Percentiles rank a stretch among this genome's conserved stretches.
phyloP scores from a whole-genome alignment of 2,113 vertebrate species.

The Pitta sordida region DNA sequence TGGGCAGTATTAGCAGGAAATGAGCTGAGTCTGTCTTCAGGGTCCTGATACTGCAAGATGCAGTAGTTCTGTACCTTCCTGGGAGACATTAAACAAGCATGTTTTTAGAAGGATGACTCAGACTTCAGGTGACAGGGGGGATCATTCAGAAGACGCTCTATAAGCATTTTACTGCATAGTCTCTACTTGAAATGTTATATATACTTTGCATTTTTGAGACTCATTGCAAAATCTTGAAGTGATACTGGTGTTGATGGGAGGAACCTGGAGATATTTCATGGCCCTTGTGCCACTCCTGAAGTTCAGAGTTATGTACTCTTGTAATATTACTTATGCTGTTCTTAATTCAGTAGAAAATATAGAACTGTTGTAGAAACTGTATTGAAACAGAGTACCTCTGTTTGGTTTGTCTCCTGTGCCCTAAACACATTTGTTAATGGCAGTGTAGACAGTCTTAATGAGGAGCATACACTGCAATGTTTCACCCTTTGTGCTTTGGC shows the following conservation, averaged over 20 bases:
- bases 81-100: neutral
- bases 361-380: neutral
- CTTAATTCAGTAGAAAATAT: neutral
- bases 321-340: neutral
- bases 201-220: neutral
- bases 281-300: neutral
- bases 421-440: neutral
- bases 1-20: neutral
- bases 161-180: neutral
- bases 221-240: neutral
- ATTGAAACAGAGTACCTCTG: neutral
- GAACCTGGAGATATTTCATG: neutral
- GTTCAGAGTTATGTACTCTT: neutral
- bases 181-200: neutral
- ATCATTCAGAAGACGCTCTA: neutral
- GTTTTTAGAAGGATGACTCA: neutral
- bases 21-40: neutral
- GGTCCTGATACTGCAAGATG: neutral
- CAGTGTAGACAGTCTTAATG: neutral
- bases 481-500: neutral
- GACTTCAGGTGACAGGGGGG: accelerated
- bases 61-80: neutral
- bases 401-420: neutral
- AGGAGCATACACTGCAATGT: neutral
- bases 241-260: neutral